Evolutionary conservation across 2,888 invertebrate genomes (phyloP).

Genomic region (Agrilus biguttatus): DNA sequence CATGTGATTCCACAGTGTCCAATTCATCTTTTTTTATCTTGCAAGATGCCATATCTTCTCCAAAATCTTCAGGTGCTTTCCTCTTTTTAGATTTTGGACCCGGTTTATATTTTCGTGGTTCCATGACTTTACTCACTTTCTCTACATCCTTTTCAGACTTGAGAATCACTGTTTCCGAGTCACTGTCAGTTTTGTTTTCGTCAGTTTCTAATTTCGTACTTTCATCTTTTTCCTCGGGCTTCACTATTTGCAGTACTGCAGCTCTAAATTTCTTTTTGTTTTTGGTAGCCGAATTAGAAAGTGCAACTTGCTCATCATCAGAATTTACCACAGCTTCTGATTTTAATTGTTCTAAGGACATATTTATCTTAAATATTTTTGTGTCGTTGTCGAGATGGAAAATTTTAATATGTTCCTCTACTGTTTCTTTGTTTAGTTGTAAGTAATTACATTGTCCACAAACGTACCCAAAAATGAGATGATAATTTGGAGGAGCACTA

Average conservation of each 20-base stretch:
- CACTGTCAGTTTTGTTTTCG: neutral
- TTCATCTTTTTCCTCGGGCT: neutral
- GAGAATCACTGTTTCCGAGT: too few species aligned
- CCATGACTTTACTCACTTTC: too few species aligned
- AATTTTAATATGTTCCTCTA: slow-evolving; percentile 46
- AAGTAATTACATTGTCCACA: slow-evolving; percentile 61
- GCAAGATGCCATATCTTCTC: too few species aligned
- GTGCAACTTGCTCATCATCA: neutral
- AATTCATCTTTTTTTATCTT: too few species aligned
- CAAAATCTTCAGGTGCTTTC: too few species aligned
- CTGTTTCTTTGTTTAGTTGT: slow-evolving; percentile 45
- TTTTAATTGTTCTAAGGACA: slow-evolving; percentile 14
- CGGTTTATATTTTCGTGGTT: too few species aligned
- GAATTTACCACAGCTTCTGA: neutral
- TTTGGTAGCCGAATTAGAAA: neutral
- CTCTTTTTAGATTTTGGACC: too few species aligned
- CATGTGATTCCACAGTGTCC: too few species aligned
- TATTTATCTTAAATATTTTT: slow-evolving; percentile 25
- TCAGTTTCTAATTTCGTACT: neutral
- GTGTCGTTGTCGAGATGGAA: slow-evolving; percentile 39
- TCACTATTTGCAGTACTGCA: slow-evolving; percentile 6
- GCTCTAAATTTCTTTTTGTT: slow-evolving; percentile 1
- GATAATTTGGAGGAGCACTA: slow-evolving; percentile 11
- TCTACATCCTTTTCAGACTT: too few species aligned
- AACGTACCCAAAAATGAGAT: slow-evolving; percentile 39